A percentile compares a stretch with the other conserved stretches of the same genome.
These are phyloP conservation scores for Acanthisitta chloris DNA, from an alignment of 2,113 vertebrate species.

Conservation along the genomic window DNA sequence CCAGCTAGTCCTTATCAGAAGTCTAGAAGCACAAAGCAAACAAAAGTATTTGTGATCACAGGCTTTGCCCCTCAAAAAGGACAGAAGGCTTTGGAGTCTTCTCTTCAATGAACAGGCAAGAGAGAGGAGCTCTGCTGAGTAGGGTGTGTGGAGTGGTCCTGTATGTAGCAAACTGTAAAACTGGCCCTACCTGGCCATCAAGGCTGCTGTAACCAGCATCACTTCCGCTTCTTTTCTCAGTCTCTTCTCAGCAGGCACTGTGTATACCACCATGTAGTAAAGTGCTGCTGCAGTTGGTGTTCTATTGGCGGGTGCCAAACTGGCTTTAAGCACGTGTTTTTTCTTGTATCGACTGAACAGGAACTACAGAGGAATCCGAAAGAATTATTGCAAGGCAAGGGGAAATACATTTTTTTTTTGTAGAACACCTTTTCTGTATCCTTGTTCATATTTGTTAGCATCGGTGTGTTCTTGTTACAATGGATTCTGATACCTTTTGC, in stretches of 20 bases:
- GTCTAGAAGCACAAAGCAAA: neutral
- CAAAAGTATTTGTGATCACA: neutral
- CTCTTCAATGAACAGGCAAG: neutral
- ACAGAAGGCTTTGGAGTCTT: neutral
- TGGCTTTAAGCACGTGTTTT: slow-evolving; percentile 17
- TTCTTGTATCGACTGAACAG: slow-evolving; percentile 10
- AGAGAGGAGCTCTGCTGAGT: neutral
- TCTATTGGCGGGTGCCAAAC: neutral
- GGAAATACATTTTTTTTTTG: neutral
- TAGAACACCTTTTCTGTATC: neutral
- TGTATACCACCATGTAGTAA: neutral
- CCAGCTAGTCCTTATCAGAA: neutral
- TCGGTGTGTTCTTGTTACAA: neutral
- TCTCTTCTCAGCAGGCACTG: neutral
- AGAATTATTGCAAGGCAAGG: neutral
- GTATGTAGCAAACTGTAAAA: neutral
- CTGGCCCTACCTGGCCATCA: neutral
- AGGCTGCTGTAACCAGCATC: neutral
- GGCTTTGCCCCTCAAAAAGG: neutral
- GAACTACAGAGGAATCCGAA: neutral
- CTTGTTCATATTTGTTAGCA: neutral
- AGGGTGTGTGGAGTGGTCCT: neutral
- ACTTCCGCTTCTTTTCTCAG: neutral
- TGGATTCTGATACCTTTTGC: neutral
- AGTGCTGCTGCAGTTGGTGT: slow-evolving; percentile 6